These are phyloP conservation scores for Bellardia pandia DNA, from an alignment of 2,888 invertebrate genomes.

Conservation along the genomic window DNA sequence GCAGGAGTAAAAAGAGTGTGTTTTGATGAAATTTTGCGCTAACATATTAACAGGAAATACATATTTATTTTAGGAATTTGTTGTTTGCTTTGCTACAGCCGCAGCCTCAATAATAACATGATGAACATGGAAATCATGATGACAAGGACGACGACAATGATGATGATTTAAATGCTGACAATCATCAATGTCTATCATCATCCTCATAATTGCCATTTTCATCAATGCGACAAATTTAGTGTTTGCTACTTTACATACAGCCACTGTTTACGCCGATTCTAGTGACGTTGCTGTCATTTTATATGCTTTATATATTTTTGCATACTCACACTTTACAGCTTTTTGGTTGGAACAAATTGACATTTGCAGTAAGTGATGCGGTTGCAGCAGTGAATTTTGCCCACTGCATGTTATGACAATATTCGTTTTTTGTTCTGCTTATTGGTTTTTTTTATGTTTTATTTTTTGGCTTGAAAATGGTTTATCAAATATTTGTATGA, in stretches of 20 bases:
- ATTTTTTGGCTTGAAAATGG: conserved; percentile 55
- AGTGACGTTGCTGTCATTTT: conserved; percentile 5
- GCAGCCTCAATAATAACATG: not conserved
- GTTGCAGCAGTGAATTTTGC: not conserved
- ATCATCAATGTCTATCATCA: conserved; percentile 27
- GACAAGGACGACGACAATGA: not conserved
- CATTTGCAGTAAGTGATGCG: conserved; percentile 2
- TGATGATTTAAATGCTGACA: conserved; percentile 21
- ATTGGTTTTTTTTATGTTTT: not conserved
- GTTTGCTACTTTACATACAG: conserved; percentile 1
- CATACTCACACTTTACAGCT: not conserved
- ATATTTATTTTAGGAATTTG: conserved; percentile 25
- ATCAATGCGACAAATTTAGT: conserved; percentile 32
- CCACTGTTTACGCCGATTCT: conserved; percentile 1
- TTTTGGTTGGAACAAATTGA: conserved; percentile 27
- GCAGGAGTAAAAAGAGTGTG: not conserved
- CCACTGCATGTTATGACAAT: conserved; percentile 3
- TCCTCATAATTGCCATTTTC: conserved; percentile 30
- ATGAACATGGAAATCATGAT: conserved; percentile 18
- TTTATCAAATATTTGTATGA: conserved; percentile 67
- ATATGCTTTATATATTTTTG: not conserved
- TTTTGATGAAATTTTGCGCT: conserved; percentile 10
- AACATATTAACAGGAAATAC: conserved; percentile 40
- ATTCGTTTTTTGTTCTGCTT: not conserved
- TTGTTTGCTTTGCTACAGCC: conserved; percentile 15